Percentiles rank a stretch among this genome's conserved stretches.
These are phyloP conservation scores for Anabacerthia variegaticeps DNA, from an alignment of 2,797 vertebrate species.

Conservation along the genomic window DNA sequence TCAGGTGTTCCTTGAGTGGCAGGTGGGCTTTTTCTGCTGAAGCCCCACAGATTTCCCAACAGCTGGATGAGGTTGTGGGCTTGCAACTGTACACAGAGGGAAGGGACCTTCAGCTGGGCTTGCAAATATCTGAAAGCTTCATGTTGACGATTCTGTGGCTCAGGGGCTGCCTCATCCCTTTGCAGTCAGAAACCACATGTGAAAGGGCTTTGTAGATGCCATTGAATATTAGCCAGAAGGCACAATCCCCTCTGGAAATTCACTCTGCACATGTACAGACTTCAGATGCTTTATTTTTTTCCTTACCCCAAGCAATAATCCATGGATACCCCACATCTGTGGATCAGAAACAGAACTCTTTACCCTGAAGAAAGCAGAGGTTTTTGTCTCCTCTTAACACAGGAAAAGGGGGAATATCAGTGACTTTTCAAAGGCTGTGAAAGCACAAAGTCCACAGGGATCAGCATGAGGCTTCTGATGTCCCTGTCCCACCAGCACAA, in stretches of 20 bases:
- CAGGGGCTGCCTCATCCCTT: neutral
- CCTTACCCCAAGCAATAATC: neutral
- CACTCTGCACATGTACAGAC: neutral
- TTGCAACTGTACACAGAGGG: neutral
- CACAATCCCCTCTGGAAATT: neutral
- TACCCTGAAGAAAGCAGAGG: neutral
- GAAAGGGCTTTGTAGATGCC: neutral
- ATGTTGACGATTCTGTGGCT: neutral
- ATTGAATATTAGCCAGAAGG: neutral
- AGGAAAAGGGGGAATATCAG: neutral
- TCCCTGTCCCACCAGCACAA: neutral
- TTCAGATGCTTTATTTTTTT: neutral
- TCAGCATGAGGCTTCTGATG: neutral
- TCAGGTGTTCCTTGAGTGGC: rapidly evolving
- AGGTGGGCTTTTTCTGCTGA: neutral
- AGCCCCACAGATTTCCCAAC: neutral
- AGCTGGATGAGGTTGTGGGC: neutral
- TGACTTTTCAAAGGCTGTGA: neutral
- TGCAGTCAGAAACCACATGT: neutral
- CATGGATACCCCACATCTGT: rapidly evolving
- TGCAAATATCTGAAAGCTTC: neutral
- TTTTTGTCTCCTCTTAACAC: neutral
- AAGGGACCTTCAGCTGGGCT: neutral
- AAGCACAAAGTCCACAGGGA: neutral
- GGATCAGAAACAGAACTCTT: neutral